A percentile compares a stretch with the other conserved stretches of the same genome.
Evolutionary conservation across 2,888 invertebrate species (phyloP).

Genomic region (Fragum sueziense): DNA sequence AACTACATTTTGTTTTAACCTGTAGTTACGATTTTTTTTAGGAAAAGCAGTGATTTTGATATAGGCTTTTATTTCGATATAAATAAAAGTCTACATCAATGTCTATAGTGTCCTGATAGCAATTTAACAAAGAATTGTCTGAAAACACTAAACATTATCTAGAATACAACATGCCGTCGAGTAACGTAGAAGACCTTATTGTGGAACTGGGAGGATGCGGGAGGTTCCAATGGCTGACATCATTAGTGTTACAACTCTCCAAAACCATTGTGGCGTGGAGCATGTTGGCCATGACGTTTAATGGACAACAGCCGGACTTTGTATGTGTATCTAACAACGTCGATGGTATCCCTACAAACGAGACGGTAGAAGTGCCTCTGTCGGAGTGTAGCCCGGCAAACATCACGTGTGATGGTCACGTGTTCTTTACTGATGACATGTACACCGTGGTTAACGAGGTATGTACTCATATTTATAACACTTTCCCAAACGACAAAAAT

Average conservation of each 20-base stretch:
- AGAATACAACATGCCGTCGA: conserved; percentile 2
- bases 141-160: background rate
- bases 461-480: too few species aligned
- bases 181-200: conserved; percentile 61
- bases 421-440: conserved; percentile 38
- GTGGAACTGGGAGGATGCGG: conserved; percentile 65
- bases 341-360: background rate
- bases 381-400: conserved; percentile 23
- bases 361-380: background rate
- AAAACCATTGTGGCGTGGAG: conserved; percentile 63
- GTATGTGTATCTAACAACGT: conserved; percentile 37
- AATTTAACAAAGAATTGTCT: too few species aligned
- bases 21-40: too few species aligned
- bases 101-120: too few species aligned
- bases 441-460: conserved; percentile 36
- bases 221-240: conserved; percentile 62
- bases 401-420: conserved; percentile 26
- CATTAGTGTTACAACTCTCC: conserved; percentile 48
- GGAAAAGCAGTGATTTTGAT: too few species aligned
- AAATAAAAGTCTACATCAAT: too few species aligned
- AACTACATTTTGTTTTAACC: too few species aligned
- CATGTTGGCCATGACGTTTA: conserved; percentile 70
- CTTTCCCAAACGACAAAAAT: too few species aligned
- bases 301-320: conserved; percentile 65
- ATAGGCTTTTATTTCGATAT: too few species aligned